These are phyloP conservation scores for Drosophila monieri DNA, from an alignment of 2,888 invertebrate genomes.

Conservation along the genomic window DNA sequence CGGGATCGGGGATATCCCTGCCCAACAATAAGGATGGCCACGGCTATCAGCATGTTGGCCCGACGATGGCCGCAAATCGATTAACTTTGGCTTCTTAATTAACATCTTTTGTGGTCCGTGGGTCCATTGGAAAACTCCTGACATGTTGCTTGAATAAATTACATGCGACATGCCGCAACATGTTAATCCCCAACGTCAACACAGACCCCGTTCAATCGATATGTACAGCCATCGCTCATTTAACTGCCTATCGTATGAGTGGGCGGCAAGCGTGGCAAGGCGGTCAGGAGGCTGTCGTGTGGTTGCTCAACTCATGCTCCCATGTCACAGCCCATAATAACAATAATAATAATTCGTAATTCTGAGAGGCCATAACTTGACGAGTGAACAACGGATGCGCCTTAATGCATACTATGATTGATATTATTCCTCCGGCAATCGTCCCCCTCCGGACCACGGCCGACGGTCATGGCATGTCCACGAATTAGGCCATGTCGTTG, in stretches of 20 bases:
- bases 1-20: not conserved
- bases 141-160: slow-evolving; percentile 57
- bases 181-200: slow-evolving; percentile 50
- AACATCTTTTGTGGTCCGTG: slow-evolving; percentile 58
- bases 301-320: slow-evolving; percentile 5
- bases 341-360: slow-evolving; percentile 40
- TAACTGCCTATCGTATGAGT: slow-evolving; percentile 41
- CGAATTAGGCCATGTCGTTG: slow-evolving; percentile 39
- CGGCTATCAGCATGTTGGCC: slow-evolving; percentile 47
- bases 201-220: slow-evolving; percentile 12
- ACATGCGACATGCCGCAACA: slow-evolving; percentile 46
- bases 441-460: not conserved
- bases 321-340: slow-evolving; percentile 39
- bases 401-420: slow-evolving; percentile 52
- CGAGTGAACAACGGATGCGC: slow-evolving; percentile 41
- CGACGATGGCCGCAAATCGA: slow-evolving; percentile 63
- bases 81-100: slow-evolving; percentile 75
- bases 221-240: slow-evolving; percentile 44
- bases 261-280: not conserved
- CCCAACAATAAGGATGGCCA: slow-evolving; percentile 51
- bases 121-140: slow-evolving; percentile 25
- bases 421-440: slow-evolving; percentile 29
- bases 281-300: slow-evolving; percentile 1
- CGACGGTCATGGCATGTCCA: slow-evolving; percentile 4
- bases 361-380: slow-evolving; percentile 11